Percentiles rank a stretch among this genome's conserved stretches.
Conservation (phyloP, 2,113 vertebrate genomes). For the Pteronura brasiliensis region DNA sequence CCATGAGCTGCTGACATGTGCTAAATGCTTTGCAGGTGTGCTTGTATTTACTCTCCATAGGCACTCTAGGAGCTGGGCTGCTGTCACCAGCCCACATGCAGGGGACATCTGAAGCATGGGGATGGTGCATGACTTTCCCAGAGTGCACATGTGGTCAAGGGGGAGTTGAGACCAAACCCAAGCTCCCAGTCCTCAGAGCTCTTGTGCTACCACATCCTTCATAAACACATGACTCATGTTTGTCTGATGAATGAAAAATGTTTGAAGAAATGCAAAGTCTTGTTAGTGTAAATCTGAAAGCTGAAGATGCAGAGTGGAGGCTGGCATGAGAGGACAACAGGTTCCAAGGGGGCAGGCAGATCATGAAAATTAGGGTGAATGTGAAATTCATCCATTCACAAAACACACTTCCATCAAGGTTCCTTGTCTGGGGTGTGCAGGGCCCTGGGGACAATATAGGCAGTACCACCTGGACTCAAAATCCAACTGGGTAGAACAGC, state of each 20-base stretch:
- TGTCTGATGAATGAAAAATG: not conserved
- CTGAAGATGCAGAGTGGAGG: not conserved
- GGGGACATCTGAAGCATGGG: too few relatives aligned
- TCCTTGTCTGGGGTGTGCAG: too few relatives aligned
- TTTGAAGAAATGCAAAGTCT: too few relatives aligned
- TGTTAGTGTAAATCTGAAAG: not conserved
- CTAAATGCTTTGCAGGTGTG: fast-evolving
- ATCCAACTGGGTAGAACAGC: fast-evolving
- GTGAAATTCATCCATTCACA: not conserved
- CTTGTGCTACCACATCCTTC: fast-evolving
- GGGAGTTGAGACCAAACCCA: not conserved
- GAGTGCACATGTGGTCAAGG: not conserved
- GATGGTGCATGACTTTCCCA: too few relatives aligned
- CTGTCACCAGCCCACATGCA: too few relatives aligned
- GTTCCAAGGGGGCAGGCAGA: not conserved
- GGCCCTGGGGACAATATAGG: not conserved
- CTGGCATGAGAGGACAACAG: not conserved
- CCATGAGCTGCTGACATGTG: not conserved
- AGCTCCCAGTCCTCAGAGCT: not conserved
- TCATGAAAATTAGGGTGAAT: not conserved
- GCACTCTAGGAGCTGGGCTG: too few relatives aligned
- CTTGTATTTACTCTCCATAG: not conserved
- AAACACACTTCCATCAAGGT: too few relatives aligned
- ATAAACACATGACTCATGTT: not conserved
- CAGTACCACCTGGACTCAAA: not conserved